These are phyloP conservation scores for Molossus alvarezi DNA, from an alignment of 2,797 vertebrate species.

Conservation along the genomic window DNA sequence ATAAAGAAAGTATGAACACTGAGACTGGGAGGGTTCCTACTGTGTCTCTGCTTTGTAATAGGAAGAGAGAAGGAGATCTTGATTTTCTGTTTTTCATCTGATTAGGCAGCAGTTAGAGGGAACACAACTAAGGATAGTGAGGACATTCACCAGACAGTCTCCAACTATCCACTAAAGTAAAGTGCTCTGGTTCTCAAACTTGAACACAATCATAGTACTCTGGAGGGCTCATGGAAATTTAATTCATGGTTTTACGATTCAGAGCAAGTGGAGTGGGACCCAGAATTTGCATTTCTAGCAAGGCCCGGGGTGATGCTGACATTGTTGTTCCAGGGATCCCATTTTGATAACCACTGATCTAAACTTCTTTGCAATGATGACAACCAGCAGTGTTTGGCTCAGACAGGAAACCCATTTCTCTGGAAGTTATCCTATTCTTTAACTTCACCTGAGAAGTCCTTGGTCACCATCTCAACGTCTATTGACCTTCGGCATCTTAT, in stretches of 20 bases:
- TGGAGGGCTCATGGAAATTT: neutral
- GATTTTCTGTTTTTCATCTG: too few species aligned
- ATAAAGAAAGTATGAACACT: neutral
- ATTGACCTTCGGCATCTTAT: neutral
- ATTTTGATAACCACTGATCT: neutral
- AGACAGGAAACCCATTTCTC: neutral
- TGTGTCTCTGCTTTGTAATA: neutral
- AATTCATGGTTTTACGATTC: neutral
- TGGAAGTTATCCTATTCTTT: neutral
- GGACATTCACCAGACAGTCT: neutral
- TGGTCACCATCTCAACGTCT: neutral
- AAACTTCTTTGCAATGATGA: neutral
- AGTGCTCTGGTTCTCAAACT: neutral
- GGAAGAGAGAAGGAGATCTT: neutral
- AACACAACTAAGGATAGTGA: too few species aligned
- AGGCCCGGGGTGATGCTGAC: too few species aligned
- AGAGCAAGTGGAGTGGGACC: fast-evolving
- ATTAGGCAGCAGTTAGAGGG: neutral
- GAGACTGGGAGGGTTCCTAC: neutral
- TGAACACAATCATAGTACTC: neutral
- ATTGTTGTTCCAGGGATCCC: neutral
- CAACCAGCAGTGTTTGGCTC: neutral
- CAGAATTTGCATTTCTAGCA: neutral
- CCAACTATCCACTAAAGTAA: neutral
- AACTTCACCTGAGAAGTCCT: neutral